Conservation (phyloP, 2,888 invertebrate genomes). For the Caenorhabditis macrosperma region DNA sequence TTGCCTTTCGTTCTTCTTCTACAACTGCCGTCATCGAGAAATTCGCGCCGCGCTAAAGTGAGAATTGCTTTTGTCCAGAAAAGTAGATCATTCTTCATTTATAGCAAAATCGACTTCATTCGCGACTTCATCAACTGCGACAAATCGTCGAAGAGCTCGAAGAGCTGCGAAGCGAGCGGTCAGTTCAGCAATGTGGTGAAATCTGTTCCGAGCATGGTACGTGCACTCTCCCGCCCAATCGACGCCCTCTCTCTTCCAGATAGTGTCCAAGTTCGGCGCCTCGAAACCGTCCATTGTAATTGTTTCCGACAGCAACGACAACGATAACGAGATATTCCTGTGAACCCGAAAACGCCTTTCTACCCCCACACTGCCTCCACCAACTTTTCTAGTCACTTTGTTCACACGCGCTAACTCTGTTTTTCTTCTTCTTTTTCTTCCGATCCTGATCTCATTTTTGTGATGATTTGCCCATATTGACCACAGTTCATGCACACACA, state of each 20-base stretch:
- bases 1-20: constrained; percentile 66
- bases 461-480: constrained; percentile 31
- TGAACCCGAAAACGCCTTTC: constrained; percentile 21
- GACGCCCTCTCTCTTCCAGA: constrained; percentile 1
- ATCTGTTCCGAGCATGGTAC: constrained; percentile 37
- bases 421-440: constrained; percentile 1
- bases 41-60: constrained; percentile 64
- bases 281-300: constrained; percentile 32
- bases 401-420: constrained; percentile 4
- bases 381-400: neutral
- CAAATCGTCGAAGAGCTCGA: constrained; percentile 29
- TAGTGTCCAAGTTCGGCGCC: constrained; percentile 25
- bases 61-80: neutral
- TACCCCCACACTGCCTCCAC: neutral
- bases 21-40: constrained; percentile 67
- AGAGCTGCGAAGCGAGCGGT: constrained; percentile 33
- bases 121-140: constrained; percentile 55
- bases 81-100: constrained; percentile 2
- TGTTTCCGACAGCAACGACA: constrained; percentile 35
- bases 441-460: neutral
- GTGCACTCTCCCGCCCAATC: too few relatives aligned
- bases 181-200: constrained; percentile 45
- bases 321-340: constrained; percentile 50
- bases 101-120: constrained; percentile 54
- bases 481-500: too few relatives aligned